phyloP scores from a whole-genome alignment of 2,797 vertebrate genomes.

The Lutjanus argentimaculatus region DNA sequence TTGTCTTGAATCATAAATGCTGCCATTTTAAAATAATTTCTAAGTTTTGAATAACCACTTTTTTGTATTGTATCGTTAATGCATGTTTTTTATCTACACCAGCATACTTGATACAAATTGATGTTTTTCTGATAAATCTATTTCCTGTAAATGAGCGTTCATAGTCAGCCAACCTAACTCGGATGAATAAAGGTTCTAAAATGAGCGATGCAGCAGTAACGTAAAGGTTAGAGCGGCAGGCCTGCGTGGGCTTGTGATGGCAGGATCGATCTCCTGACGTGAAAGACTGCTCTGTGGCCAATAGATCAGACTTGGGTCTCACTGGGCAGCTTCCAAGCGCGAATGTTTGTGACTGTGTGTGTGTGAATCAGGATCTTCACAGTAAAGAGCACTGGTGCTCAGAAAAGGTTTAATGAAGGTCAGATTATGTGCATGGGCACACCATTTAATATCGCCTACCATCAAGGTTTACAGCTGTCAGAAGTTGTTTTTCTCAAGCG shows the following conservation, averaged over 20 bases:
- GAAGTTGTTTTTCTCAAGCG: background rate
- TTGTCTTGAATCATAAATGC: background rate
- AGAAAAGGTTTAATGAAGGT: background rate
- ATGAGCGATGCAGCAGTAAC: slow-evolving; percentile 4
- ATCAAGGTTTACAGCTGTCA: background rate
- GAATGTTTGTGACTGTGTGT: background rate
- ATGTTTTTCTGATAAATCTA: background rate
- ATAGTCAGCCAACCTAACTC: slow-evolving; percentile 1
- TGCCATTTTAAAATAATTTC: background rate
- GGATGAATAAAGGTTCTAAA: slow-evolving; percentile 30
- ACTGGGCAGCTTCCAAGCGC: background rate
- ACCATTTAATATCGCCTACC: background rate
- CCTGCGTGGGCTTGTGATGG: slow-evolving; percentile 16
- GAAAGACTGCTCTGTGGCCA: slow-evolving; percentile 14
- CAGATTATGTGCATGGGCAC: background rate
- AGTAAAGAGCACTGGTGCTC: background rate
- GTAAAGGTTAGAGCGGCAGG: slow-evolving; percentile 34
- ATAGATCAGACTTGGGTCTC: slow-evolving; percentile 6
- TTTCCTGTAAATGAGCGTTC: slow-evolving; percentile 7
- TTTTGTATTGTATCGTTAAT: background rate
- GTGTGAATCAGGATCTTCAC: background rate
- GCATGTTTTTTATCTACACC: background rate
- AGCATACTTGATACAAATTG: background rate
- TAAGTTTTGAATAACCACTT: background rate
- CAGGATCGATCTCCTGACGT: slow-evolving; percentile 31